Evolutionary conservation across 2,113 vertebrate genomes (phyloP).

Genomic region (Hippocampus mohnikei): DNA sequence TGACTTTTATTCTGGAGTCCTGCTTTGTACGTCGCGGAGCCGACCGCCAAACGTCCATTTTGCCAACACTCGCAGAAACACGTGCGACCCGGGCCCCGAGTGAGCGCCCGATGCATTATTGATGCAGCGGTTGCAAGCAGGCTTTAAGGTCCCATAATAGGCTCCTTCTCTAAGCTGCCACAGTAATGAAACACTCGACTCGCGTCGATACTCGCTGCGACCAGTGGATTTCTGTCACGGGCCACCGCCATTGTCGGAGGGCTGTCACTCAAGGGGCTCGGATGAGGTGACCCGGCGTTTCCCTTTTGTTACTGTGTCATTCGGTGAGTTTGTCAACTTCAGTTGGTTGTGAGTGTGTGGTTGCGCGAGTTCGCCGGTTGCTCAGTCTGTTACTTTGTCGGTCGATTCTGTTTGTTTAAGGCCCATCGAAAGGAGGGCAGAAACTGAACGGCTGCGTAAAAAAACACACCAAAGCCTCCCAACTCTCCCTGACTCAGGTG

Average conservation of each 20-base stretch:
- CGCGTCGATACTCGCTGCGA: neutral
- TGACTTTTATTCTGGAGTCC: no score
- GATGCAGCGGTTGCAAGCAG: neutral
- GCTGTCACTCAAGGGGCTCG: neutral
- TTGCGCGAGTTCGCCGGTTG: no score
- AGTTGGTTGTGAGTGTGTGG: no score
- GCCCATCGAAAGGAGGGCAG: no score
- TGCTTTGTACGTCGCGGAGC: neutral
- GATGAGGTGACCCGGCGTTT: no score
- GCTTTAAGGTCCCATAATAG: constrained; percentile 1
- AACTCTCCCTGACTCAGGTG: constrained; percentile 35
- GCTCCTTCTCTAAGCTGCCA: neutral
- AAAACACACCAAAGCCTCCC: no score
- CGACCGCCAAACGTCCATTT: neutral
- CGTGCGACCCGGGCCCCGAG: neutral
- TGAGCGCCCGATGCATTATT: neutral
- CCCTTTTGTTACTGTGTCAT: no score
- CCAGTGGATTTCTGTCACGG: neutral
- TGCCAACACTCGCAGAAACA: neutral
- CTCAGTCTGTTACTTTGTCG: no score
- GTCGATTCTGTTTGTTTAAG: neutral
- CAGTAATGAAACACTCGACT: neutral
- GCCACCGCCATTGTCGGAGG: neutral
- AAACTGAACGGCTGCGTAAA: no score
- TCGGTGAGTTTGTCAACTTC: no score